phyloP scores from a whole-genome alignment of 1,140 invertebrate genomes.

The Antheraea pernyi region DNA sequence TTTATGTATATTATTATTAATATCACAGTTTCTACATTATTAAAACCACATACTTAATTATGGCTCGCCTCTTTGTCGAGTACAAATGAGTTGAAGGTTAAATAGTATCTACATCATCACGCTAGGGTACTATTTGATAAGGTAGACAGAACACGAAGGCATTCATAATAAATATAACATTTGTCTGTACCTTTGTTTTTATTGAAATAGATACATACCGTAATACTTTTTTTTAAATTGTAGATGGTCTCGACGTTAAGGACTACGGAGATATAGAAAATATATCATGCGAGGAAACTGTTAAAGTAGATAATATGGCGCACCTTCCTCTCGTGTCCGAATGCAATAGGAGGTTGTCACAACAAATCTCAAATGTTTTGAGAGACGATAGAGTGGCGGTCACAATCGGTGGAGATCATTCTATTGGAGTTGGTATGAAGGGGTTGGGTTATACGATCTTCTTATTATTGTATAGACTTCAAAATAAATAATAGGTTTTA shows the following conservation, averaged over 20 bases:
- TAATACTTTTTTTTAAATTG: constrained; percentile 3
- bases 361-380: constrained; percentile 82
- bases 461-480: no score
- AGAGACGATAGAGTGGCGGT: constrained; percentile 82
- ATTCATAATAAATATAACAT: neutral
- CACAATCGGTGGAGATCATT: constrained; percentile 93
- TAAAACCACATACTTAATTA: no score
- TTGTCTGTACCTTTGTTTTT: neutral
- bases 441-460: no score
- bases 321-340: constrained; percentile 82
- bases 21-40: no score
- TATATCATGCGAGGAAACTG: constrained; percentile 31
- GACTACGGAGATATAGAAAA: constrained; percentile 86
- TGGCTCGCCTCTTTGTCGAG: no score
- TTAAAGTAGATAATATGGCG: constrained; percentile 82
- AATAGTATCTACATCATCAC: neutral
- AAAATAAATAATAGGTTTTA: no score
- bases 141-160: neutral
- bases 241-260: constrained; percentile 81
- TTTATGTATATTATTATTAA: no score
- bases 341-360: constrained; percentile 82
- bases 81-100: no score
- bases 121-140: neutral
- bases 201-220: neutral
- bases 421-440: constrained; percentile 81